A percentile compares a stretch with the other conserved stretches of the same genome.
phyloP scores from a whole-genome alignment of 2,888 invertebrate genomes.

The Stomorhina lunata region DNA sequence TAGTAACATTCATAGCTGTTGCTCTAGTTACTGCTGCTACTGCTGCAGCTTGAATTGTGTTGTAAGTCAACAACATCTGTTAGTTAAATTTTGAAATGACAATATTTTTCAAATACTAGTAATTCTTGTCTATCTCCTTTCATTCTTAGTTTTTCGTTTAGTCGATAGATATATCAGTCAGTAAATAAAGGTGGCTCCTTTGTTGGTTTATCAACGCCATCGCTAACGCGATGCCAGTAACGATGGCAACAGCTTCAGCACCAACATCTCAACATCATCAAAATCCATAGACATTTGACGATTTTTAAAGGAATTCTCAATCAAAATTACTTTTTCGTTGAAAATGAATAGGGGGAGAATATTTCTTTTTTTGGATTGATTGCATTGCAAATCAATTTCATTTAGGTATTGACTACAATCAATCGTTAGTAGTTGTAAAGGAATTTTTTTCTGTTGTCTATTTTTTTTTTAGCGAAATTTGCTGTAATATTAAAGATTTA shows the following conservation, averaged over 20 bases:
- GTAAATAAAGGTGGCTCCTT: not conserved
- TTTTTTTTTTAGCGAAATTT: not conserved
- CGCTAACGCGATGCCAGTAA: not conserved
- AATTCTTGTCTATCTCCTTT: not conserved
- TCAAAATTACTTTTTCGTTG: constrained; percentile 29
- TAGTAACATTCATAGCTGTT: no score
- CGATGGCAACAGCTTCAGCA: not conserved
- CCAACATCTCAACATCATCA: no score
- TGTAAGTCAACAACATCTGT: constrained; percentile 43
- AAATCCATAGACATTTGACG: constrained; percentile 8
- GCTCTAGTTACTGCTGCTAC: no score
- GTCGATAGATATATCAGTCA: constrained; percentile 20
- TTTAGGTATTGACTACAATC: constrained; percentile 41
- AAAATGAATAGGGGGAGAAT: not conserved
- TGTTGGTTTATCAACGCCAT: not conserved
- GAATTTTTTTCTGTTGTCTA: not conserved
- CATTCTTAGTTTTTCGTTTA: no score
- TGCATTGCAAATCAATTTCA: constrained; percentile 41
- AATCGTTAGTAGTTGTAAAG: not conserved
- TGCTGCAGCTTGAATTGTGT: constrained; percentile 23
- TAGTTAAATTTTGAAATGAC: constrained; percentile 36
- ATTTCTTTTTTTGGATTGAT: not conserved
- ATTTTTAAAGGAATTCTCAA: constrained; percentile 32
- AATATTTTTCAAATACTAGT: constrained; percentile 20
- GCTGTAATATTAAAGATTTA: not conserved